phyloP scores from a whole-genome alignment of 1,140 invertebrate species.

The Cydia strobilella region DNA sequence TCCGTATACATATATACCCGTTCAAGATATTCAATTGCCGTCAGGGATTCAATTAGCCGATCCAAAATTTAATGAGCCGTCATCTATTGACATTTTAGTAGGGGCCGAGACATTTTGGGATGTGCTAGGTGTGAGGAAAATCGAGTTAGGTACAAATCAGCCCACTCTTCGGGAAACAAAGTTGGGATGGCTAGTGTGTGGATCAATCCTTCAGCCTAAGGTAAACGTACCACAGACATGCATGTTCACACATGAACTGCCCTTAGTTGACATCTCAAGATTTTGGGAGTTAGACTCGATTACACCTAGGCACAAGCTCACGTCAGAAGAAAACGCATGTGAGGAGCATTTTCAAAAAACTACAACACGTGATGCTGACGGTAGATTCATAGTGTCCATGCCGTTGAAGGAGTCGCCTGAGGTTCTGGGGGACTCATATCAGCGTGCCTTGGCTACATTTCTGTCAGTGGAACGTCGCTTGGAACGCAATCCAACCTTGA shows the following conservation, averaged over 20 bases:
- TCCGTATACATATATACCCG: background rate
- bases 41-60: slow-evolving; percentile 4
- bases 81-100: background rate
- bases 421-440: slow-evolving; percentile 16
- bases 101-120: slow-evolving; percentile 28
- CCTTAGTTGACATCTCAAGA: background rate
- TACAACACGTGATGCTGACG: background rate
- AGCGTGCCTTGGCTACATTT: background rate
- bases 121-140: background rate
- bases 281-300: slow-evolving; percentile 32
- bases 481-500: background rate
- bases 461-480: slow-evolving; percentile 17
- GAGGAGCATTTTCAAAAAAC: slow-evolving; percentile 24
- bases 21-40: slow-evolving; percentile 3
- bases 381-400: slow-evolving; percentile 4
- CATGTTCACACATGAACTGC: background rate
- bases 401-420: slow-evolving; percentile 12
- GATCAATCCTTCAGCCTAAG: background rate
- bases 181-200: slow-evolving; percentile 29
- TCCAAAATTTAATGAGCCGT: slow-evolving; percentile 4
- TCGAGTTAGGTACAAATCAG: slow-evolving; percentile 4
- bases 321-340: background rate
- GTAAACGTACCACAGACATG: background rate
- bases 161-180: background rate
- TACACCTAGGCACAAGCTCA: background rate